phyloP scores from a whole-genome alignment of 2,113 vertebrate genomes.

The Boleophthalmus pectinirostris region DNA sequence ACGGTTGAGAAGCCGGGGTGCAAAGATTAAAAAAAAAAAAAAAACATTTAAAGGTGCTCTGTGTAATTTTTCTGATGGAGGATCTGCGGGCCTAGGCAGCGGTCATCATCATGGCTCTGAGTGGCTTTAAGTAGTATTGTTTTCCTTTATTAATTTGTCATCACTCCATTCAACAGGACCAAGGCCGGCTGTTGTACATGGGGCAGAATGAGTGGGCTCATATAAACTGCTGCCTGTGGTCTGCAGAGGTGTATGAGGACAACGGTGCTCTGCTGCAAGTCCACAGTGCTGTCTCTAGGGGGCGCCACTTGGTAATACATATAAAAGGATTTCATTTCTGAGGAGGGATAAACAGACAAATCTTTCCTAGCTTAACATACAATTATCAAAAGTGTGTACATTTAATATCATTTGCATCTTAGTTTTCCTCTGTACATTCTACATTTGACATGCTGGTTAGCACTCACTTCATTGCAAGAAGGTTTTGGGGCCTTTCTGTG shows the following conservation, averaged over 20 bases:
- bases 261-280: constrained; percentile 86
- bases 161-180: constrained; percentile 71
- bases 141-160: not conserved
- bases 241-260: constrained; percentile 89
- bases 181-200: constrained; percentile 86
- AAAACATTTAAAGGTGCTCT: too few relatives aligned
- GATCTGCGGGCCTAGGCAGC: too few relatives aligned
- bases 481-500: too few relatives aligned
- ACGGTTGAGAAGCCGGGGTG: too few relatives aligned
- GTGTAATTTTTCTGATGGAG: too few relatives aligned
- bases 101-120: too few relatives aligned
- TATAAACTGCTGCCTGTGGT: constrained; percentile 92
- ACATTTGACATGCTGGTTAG: too few relatives aligned
- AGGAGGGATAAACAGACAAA: not conserved
- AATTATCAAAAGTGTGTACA: too few relatives aligned
- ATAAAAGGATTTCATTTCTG: not conserved
- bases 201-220: constrained; percentile 95
- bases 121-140: not conserved
- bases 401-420: too few relatives aligned
- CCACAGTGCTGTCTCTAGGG: constrained; percentile 86
- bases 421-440: too few relatives aligned
- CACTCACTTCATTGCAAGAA: too few relatives aligned
- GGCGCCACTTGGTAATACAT: constrained; percentile 84
- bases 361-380: not conserved
- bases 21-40: too few relatives aligned